phyloP scores from a whole-genome alignment of 1,140 invertebrate species.

The Drosophila tani region DNA sequence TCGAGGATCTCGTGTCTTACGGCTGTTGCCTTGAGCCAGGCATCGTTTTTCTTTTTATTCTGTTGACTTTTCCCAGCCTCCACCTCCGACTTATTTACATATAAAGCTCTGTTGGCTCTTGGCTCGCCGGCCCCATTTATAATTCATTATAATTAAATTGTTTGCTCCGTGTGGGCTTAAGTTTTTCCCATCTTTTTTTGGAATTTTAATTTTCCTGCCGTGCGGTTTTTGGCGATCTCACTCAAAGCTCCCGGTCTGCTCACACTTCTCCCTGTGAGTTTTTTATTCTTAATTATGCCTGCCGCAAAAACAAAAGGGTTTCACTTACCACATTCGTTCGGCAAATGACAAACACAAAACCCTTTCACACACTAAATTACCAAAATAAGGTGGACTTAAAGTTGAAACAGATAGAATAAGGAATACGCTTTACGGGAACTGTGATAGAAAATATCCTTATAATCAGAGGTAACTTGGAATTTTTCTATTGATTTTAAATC shows the following conservation, averaged over 20 bases:
- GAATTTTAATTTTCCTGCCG: constrained; percentile 70
- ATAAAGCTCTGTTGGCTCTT: constrained; percentile 44
- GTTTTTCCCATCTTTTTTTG: constrained; percentile 34
- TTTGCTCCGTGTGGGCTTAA: constrained; percentile 61
- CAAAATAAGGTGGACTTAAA: constrained; percentile 9
- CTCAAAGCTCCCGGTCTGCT: not conserved
- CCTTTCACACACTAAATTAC: constrained; percentile 65
- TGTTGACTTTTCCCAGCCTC: constrained; percentile 32
- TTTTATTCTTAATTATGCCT: constrained; percentile 72
- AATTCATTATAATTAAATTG: constrained; percentile 84
- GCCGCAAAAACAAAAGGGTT: constrained; percentile 64
- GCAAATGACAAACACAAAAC: constrained; percentile 39
- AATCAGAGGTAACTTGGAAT: not conserved
- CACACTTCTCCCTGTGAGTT: constrained; percentile 24
- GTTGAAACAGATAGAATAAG: constrained; percentile 1
- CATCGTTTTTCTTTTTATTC: constrained; percentile 24
- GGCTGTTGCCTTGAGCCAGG: constrained; percentile 44
- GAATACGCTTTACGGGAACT: constrained; percentile 3
- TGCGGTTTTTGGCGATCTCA: constrained; percentile 58
- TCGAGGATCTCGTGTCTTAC: constrained; percentile 51
- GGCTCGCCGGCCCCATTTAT: constrained; percentile 63
- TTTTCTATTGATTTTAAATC: too few species aligned
- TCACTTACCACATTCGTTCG: constrained; percentile 42
- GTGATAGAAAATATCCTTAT: not conserved
- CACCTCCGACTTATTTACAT: constrained; percentile 36